A percentile compares a stretch with the other conserved stretches of the same genome.
phyloP scores from a whole-genome alignment of 2,888 invertebrate species.

The Mesopsocus fuscifrons region DNA sequence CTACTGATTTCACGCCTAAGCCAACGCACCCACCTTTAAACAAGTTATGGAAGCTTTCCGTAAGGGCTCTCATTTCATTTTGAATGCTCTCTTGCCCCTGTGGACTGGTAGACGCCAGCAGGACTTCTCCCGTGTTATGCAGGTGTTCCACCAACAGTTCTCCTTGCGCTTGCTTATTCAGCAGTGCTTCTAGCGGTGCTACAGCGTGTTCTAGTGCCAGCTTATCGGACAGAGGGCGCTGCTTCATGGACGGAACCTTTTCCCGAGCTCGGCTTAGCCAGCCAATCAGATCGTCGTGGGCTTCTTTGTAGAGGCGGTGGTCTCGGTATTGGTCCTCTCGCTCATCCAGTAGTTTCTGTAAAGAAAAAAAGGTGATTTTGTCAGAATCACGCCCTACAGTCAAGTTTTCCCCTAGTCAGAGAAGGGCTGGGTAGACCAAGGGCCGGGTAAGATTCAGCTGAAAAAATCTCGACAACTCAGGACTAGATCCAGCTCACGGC shows the following conservation, averaged over 20 bases:
- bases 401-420: neutral
- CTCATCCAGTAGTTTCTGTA: constrained; percentile 44
- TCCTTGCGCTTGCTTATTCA: constrained; percentile 82
- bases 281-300: constrained; percentile 70
- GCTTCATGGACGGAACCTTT: constrained; percentile 72
- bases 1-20: no score
- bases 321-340: constrained; percentile 75
- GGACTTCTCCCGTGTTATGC: constrained; percentile 72
- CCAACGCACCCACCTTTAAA: constrained; percentile 45
- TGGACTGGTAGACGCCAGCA: constrained; percentile 61
- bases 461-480: no score
- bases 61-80: constrained; percentile 67
- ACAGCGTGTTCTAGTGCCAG: constrained; percentile 75
- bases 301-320: constrained; percentile 76
- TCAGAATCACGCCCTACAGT: neutral
- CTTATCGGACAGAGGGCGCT: constrained; percentile 67
- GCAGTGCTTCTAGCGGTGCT: constrained; percentile 62
- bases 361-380: constrained; percentile 13
- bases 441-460: no score
- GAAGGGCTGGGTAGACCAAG: constrained; percentile 2
- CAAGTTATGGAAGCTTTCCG: constrained; percentile 65
- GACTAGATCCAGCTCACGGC: no score
- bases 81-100: constrained; percentile 62
- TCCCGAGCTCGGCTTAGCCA: constrained; percentile 80
- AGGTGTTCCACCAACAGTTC: constrained; percentile 71